These are phyloP conservation scores for Rhorus exstirpatorius DNA, from an alignment of 2,888 invertebrate species.

Conservation along the genomic window DNA sequence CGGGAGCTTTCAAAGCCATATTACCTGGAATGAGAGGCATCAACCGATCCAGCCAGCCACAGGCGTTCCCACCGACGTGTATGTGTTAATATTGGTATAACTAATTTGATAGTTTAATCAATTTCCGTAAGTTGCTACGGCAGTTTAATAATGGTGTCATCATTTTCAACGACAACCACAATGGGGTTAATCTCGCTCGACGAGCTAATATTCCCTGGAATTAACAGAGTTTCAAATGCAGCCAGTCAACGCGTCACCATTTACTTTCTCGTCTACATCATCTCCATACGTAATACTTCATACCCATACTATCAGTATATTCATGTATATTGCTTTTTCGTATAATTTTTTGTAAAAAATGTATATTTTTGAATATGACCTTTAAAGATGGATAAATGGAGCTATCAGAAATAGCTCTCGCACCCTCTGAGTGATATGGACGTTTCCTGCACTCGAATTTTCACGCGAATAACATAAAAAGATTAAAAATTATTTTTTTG, in stretches of 20 bases:
- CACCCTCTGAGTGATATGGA: too few species aligned
- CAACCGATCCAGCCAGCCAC: constrained; percentile 65
- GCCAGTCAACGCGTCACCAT: constrained; percentile 75
- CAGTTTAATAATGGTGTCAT: constrained; percentile 86
- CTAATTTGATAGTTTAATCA: constrained; percentile 86
- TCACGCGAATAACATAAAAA: too few species aligned
- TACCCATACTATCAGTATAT: not conserved
- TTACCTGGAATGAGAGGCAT: constrained; percentile 26
- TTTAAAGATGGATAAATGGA: too few species aligned
- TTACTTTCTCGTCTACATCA: constrained; percentile 29
- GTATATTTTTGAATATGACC: too few species aligned
- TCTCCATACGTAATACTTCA: constrained; percentile 4
- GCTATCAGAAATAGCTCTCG: too few species aligned
- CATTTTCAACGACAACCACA: constrained; percentile 84
- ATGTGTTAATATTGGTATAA: constrained; percentile 85
- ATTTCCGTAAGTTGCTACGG: constrained; percentile 84
- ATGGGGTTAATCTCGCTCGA: constrained; percentile 85
- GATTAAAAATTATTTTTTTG: too few species aligned
- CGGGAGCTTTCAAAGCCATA: constrained; percentile 51
- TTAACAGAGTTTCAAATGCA: constrained; percentile 85
- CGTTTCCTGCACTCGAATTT: too few species aligned
- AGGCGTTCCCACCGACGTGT: constrained; percentile 70
- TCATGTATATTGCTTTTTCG: not conserved
- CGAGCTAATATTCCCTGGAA: constrained; percentile 85
- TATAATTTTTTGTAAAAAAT: too few species aligned